Evolutionary conservation across 35 echinoderm and acorn worm species (phyloP).

Genomic region (Amphiura filiformis): DNA sequence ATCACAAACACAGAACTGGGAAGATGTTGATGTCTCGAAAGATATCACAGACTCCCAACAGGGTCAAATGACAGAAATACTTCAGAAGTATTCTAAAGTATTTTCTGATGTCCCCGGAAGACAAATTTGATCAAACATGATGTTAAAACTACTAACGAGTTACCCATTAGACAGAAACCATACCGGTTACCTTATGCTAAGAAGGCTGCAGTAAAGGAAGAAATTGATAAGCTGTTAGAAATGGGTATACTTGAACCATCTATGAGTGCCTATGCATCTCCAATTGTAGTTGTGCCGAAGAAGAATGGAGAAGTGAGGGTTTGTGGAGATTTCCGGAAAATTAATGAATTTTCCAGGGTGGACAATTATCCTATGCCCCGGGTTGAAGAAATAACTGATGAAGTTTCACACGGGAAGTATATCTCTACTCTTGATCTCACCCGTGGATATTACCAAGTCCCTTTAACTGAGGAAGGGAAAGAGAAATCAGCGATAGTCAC

Average conservation of each 20-base stretch:
- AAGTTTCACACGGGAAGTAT: slow-evolving; percentile 6
- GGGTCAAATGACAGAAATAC: neutral
- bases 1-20: slow-evolving; percentile 12
- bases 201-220: slow-evolving; percentile 17
- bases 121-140: neutral
- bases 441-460: slow-evolving; percentile 32
- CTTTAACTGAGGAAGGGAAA: neutral
- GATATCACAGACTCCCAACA: neutral
- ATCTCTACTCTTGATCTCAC: slow-evolving; percentile 36
- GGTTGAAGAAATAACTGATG: slow-evolving; percentile 42
- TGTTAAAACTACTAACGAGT: neutral
- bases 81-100: neutral
- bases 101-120: slow-evolving; percentile 47
- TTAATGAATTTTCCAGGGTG: slow-evolving; percentile 19
- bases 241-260: slow-evolving; percentile 13
- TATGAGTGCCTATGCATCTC: slow-evolving; percentile 16
- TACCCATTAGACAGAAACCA: slow-evolving; percentile 1
- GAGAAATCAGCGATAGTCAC: too few relatives aligned
- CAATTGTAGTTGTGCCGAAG: neutral
- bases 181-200: slow-evolving; percentile 26
- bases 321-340: neutral
- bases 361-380: slow-evolving; percentile 34
- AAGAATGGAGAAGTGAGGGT: too few relatives aligned
- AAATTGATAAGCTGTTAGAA: slow-evolving; percentile 25
- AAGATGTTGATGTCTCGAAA: neutral